Evolutionary conservation across 2,888 invertebrate genomes (phyloP).

Genomic region (Cordilura impudica): DNA sequence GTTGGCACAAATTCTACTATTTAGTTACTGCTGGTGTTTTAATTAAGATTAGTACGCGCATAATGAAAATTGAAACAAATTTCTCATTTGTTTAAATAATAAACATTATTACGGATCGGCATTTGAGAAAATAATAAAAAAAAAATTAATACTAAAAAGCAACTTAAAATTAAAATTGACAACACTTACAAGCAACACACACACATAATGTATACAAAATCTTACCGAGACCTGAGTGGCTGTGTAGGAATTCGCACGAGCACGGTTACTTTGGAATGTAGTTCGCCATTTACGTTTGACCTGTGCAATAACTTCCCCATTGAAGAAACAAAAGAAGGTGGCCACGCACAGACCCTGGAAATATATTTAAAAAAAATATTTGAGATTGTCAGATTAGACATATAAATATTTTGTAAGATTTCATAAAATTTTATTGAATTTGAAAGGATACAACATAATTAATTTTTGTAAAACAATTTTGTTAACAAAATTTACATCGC

Average conservation of each 20-base stretch:
- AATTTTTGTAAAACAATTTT: no score
- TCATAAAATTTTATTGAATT: no score
- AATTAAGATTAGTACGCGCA: background rate
- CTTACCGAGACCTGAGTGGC: slow-evolving; percentile 93
- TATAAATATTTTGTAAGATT: no score
- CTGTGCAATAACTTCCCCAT: slow-evolving; percentile 95
- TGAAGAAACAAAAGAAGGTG: slow-evolving; percentile 94
- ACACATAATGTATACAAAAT: slow-evolving; percentile 71
- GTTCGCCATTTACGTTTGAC: slow-evolving; percentile 89
- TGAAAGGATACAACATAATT: no score
- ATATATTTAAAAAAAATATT: background rate
- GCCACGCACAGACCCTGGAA: slow-evolving; percentile 93
- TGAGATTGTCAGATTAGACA: no score
- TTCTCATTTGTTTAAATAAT: background rate
- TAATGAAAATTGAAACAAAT: background rate
- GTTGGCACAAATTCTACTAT: no score
- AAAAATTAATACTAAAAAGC: background rate
- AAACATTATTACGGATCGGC: background rate
- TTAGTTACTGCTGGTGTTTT: no score
- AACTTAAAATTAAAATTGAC: slow-evolving; percentile 8
- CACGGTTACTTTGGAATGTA: slow-evolving; percentile 82
- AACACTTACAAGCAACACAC: slow-evolving; percentile 46
- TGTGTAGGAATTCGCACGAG: slow-evolving; percentile 90
- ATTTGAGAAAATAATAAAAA: slow-evolving; percentile 5
- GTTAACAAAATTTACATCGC: no score